These are phyloP conservation scores for Heteromurus nitidus DNA, from an alignment of 2,888 invertebrate genomes.

Conservation along the genomic window DNA sequence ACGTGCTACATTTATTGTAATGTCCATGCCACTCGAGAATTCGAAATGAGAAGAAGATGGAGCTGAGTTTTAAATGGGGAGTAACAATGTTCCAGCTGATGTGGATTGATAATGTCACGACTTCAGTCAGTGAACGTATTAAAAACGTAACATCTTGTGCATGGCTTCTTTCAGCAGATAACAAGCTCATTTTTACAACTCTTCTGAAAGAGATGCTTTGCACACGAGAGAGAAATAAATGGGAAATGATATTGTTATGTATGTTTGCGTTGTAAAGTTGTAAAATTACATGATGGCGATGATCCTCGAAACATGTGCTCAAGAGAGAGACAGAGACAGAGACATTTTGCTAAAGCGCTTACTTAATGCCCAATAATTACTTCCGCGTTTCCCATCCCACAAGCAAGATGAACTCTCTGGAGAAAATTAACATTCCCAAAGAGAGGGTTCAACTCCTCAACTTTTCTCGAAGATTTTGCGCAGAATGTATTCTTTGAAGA, in stretches of 20 bases:
- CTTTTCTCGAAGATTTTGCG: not conserved
- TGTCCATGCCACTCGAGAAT: not conserved
- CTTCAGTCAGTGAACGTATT: not conserved
- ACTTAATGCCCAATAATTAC: too few relatives aligned
- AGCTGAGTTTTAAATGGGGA: not conserved
- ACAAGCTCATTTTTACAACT: not conserved
- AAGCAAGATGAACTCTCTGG: not conserved
- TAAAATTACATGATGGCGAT: not conserved
- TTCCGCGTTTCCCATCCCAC: slow-evolving; percentile 6
- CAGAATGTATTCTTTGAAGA: too few relatives aligned
- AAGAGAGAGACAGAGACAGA: not conserved
- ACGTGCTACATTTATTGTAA: not conserved
- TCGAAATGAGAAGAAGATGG: not conserved
- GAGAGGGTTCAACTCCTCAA: not conserved
- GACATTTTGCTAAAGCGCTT: too few relatives aligned
- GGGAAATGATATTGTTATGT: slow-evolving; percentile 2
- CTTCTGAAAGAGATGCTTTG: not conserved
- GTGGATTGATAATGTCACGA: slow-evolving; percentile 12
- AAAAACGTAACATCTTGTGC: not conserved
- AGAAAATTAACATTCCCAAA: not conserved
- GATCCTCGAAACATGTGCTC: not conserved
- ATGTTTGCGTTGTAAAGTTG: not conserved
- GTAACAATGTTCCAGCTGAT: not conserved
- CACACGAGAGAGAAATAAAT: too few relatives aligned
- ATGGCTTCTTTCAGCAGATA: not conserved